phyloP scores from a whole-genome alignment of 2,888 invertebrate genomes.

The Cosmorhoe ocellata region DNA sequence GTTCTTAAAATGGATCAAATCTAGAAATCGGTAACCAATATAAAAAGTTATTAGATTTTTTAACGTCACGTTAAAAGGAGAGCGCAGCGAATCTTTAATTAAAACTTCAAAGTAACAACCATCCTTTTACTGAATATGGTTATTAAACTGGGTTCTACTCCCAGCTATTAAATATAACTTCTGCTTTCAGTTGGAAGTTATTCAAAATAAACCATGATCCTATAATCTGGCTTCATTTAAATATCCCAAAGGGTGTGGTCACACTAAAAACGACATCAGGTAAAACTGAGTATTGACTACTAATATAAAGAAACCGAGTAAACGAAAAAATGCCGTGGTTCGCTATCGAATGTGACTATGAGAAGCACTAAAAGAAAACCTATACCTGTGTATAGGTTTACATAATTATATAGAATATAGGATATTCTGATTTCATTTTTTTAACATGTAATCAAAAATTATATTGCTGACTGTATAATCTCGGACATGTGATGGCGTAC shows the following conservation, averaged over 20 bases:
- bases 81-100: slow-evolving; percentile 70
- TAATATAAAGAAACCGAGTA: too few relatives aligned
- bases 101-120: slow-evolving; percentile 56
- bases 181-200: slow-evolving; percentile 47
- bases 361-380: too few relatives aligned
- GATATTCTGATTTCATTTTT: too few relatives aligned
- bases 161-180: slow-evolving; percentile 52
- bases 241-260: slow-evolving; percentile 6
- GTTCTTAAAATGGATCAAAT: slow-evolving; percentile 15
- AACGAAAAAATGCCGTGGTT: too few relatives aligned
- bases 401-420: too few relatives aligned
- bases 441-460: too few relatives aligned
- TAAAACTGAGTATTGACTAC: too few relatives aligned
- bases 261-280: slow-evolving; percentile 22
- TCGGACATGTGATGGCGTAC: neutral
- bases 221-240: slow-evolving; percentile 1
- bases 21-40: slow-evolving; percentile 21
- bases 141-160: slow-evolving; percentile 48
- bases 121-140: slow-evolving; percentile 48
- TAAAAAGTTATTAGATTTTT: slow-evolving; percentile 44
- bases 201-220: slow-evolving; percentile 60
- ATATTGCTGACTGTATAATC: too few relatives aligned
- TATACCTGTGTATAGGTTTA: too few relatives aligned
- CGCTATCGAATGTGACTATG: too few relatives aligned
- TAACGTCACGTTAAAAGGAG: slow-evolving; percentile 46